phyloP scores from a whole-genome alignment of 1,140 invertebrate genomes.

The Copidosoma floridanum region DNA sequence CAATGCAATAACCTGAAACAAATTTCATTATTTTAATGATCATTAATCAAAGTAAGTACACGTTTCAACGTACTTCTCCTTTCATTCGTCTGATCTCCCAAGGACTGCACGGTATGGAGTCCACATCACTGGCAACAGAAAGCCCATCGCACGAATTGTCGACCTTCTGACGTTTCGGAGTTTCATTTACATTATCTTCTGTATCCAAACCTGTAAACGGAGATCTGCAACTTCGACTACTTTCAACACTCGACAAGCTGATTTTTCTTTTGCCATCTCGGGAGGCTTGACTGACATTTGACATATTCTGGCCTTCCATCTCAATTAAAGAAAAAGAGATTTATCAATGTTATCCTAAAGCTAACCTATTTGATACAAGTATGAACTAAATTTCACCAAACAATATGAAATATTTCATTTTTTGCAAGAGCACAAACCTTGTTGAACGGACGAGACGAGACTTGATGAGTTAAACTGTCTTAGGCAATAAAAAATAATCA shows the following conservation, averaged over 20 bases:
- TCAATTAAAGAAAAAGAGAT: too few species aligned
- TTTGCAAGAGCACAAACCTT: too few species aligned
- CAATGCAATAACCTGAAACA: conserved; percentile 43
- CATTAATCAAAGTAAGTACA: not conserved
- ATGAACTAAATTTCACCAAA: too few species aligned
- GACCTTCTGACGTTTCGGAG: conserved; percentile 15
- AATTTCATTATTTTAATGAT: conserved; percentile 1
- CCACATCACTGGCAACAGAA: not conserved
- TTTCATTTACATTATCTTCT: not conserved
- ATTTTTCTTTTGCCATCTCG: not conserved
- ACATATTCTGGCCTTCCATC: conserved; percentile 34
- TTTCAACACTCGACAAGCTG: not conserved
- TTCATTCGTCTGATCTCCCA: conserved; percentile 39
- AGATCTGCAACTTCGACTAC: too few species aligned
- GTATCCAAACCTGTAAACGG: not conserved
- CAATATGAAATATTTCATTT: too few species aligned
- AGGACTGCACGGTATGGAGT: conserved; percentile 30
- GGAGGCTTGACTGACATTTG: conserved; percentile 24
- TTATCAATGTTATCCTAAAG: too few species aligned
- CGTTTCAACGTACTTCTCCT: conserved; percentile 29
- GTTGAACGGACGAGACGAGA: too few species aligned
- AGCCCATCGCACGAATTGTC: not conserved
- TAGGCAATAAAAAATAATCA: too few species aligned
- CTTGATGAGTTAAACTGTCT: too few species aligned
- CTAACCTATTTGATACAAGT: too few species aligned